A percentile compares a stretch with the other conserved stretches of the same genome.
These are phyloP conservation scores for Struthidea cinerea DNA, from an alignment of 2,113 vertebrate species.

Conservation along the genomic window DNA sequence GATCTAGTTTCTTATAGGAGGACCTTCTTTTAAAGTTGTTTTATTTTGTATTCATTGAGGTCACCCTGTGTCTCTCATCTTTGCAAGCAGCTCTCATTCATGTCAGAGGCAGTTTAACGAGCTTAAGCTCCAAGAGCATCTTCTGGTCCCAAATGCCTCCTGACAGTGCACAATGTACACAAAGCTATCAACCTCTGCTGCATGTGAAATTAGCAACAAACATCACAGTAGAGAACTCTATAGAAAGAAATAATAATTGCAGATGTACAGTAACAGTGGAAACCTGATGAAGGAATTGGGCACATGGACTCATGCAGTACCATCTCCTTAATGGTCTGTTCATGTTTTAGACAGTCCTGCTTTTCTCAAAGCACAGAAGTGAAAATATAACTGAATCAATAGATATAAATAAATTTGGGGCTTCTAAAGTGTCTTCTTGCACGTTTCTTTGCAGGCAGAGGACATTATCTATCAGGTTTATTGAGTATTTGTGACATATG, in stretches of 20 bases:
- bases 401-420: neutral
- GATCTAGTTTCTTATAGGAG: neutral
- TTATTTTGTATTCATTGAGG: slow-evolving; percentile 20
- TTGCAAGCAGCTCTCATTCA: neutral
- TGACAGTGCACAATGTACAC: neutral
- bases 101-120: neutral
- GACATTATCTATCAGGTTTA: neutral
- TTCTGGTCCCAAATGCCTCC: slow-evolving; percentile 6
- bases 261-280: neutral
- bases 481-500: neutral
- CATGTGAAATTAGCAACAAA: neutral
- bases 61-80: neutral
- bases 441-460: neutral
- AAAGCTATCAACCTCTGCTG: neutral
- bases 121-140: neutral
- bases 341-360: neutral
- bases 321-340: neutral
- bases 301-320: neutral
- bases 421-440: neutral
- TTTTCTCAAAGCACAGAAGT: neutral
- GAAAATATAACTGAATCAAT: neutral
- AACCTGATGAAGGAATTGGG: neutral
- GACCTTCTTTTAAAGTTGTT: neutral
- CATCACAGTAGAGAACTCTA: neutral
- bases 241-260: neutral